phyloP scores from a whole-genome alignment of 2,888 invertebrate genomes.

The Magallana nippona region DNA sequence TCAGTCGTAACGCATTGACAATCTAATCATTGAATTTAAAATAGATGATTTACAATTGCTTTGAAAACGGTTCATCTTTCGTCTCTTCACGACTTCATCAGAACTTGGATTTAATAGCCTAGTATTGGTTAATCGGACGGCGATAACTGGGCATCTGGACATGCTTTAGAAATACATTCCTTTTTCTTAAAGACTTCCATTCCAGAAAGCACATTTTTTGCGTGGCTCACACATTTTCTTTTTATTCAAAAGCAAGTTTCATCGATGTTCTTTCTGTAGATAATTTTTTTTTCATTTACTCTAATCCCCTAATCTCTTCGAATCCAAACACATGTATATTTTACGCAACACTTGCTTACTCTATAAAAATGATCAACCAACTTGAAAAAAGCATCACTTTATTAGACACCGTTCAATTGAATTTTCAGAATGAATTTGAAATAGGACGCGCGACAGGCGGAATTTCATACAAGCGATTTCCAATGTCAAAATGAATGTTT shows the following conservation, averaged over 20 bases:
- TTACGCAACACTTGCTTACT: constrained; percentile 23
- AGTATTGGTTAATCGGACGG: constrained; percentile 1
- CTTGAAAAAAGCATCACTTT: constrained; percentile 3
- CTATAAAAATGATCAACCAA: background rate
- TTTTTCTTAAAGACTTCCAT: background rate
- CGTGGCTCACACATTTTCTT: background rate
- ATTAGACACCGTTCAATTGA: constrained; percentile 9
- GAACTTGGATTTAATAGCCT: background rate
- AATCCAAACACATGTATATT: constrained; percentile 20
- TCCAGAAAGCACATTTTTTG: background rate
- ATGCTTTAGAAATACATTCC: background rate
- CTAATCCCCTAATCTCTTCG: background rate
- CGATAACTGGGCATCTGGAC: constrained; percentile 4
- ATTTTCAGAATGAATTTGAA: constrained; percentile 18
- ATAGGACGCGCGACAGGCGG: constrained; percentile 3
- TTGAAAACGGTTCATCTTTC: constrained; percentile 30
- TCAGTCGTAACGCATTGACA: background rate
- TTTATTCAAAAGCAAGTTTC: background rate
- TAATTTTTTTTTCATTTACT: constrained; percentile 29
- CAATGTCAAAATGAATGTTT: constrained; percentile 27
- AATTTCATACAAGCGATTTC: constrained; percentile 21
- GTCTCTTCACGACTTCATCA: background rate
- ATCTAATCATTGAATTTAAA: background rate
- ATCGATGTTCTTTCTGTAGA: constrained; percentile 15
- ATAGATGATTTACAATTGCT: constrained; percentile 15